Base-by-base conservation (phyloP, 2,113 vertebrate genomes). In the Vulpes lagopus region DNA sequence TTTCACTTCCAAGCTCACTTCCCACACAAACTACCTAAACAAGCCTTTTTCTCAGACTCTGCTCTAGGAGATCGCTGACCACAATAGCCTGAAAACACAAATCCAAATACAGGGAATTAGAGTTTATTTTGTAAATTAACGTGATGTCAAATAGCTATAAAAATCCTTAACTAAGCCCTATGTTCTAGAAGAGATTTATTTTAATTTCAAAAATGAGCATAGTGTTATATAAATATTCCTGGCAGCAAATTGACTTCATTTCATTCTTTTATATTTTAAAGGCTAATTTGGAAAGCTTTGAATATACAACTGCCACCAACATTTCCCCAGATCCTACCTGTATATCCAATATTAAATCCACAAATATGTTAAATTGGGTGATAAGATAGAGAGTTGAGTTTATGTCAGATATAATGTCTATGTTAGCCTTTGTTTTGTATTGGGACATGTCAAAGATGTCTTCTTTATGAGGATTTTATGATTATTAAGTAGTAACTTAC, bases 241-340 rank as follows among this genome's bases (percentile, higher is more conserved):
- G 91, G 17, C 10, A 87, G 57, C 32, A 88, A 51, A 93, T 85
- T 87, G 5, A 49, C 65, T 92, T 93, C 53, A 57, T 74, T 87
- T 57, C 38, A 30, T 78, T 91, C 16, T 74, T 94, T 90, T 84
- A 64, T 94, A 79, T 78, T 97, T 96, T 73, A 82, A 93, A 95
- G 38, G 55, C 49, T 94, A 71, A 92, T 62, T 87, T 0, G 32
- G 51, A 59, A 92, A 93, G 14, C 38, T 67, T 51, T 84, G 80
- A 78, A 32, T 78, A 86, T 62, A 80, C 14, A 83, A 11, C 43
- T 60, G 64, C 38, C 59, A 57, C 69, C 35, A 59, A 86, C 23
- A 73, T 71, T 81, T 62, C n/a, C 43, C 59, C 20, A 85, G 30
- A 20, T 92, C n/a, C 55, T 90, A 19, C 11, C 55, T 51, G 51